Conservation (phyloP, 2,888 invertebrate genomes). For the Entomobrya proxima region DNA sequence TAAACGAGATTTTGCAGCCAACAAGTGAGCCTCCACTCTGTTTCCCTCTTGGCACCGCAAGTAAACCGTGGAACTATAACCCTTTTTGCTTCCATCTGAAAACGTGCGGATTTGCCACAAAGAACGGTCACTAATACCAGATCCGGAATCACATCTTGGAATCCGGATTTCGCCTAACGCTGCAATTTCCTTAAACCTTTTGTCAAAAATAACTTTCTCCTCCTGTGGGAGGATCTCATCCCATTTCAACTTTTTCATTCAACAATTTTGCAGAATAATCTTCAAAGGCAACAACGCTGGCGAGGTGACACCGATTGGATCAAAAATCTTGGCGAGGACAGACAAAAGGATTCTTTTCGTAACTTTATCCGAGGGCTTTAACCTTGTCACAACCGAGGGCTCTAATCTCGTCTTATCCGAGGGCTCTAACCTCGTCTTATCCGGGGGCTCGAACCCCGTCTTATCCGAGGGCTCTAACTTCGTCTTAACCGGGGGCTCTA, state of each 20-base stretch:
- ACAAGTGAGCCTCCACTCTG: background rate
- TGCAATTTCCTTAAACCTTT: background rate
- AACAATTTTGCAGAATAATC: background rate
- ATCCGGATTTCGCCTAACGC: background rate
- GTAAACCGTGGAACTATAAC: background rate
- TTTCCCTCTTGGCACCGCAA: background rate
- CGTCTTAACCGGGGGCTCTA: too few species aligned
- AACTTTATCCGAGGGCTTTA: background rate
- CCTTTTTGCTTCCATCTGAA: constrained; percentile 16
- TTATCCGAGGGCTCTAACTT: too few species aligned
- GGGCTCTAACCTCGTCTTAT: too few species aligned
- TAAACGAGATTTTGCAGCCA: background rate
- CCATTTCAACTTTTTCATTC: constrained; percentile 19
- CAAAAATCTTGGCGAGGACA: background rate
- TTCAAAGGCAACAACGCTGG: constrained; percentile 17
- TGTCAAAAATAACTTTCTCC: background rate
- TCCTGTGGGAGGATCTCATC: constrained; percentile 9
- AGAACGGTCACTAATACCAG: background rate
- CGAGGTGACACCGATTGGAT: constrained; percentile 3
- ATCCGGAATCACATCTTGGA: background rate
- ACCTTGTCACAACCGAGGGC: too few species aligned
- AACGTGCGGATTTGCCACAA: constrained; percentile 16
- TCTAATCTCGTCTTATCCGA: too few species aligned
- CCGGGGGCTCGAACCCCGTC: too few species aligned
- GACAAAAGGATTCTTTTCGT: constrained; percentile 13